Base-by-base conservation (phyloP, 2,797 vertebrate genomes). In the Silurus aristotelis region DNA sequence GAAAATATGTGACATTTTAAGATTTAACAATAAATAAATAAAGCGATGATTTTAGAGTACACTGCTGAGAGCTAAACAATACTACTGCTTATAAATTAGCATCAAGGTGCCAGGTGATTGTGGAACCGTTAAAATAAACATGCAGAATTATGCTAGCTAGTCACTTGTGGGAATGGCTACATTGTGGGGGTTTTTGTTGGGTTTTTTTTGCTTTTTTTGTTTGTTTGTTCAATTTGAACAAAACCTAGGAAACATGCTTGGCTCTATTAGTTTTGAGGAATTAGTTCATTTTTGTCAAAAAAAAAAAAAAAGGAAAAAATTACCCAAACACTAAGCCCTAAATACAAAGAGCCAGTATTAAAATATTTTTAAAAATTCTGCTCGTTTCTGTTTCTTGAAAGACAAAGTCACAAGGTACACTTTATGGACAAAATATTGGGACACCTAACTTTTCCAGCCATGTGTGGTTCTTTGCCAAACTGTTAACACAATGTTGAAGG, bases 61-160 rank as follows among this genome's bases (percentile, higher is more conserved):
- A 25, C 14, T 68, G 48, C 20, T 78, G 27, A 56, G n/a, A 52
- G 82, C 60, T 31, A 67, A 27, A 58, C 14, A 56, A 48, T 31
- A 67, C 61, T 56, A 56, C 83, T 67, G 19, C 64, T 63, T 56
- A 64, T 46, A 63, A 63, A 46, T 48, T 63, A 63, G 77, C 22
- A 25, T 46, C 17, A 14, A 27, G n/a, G 83, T 78, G 31, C 83
- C 83, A 78, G 27, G 83, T 67, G 64, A 78, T 84, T 84, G 31
- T 67, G 73, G 83, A 43, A 68, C 73, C 5, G 52, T 66, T 17
- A 56, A 43, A 77, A 76, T 27, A 77, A 66, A 56, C 20, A 68
- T 58, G 48, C n/a, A 77, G 14, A 58, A 19, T n/a, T 46, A 15
- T 3, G 22, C 43, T 83, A 46, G 31, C 81, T 55, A 46, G 56